Percentiles rank a stretch among this genome's conserved stretches.
phyloP scores from a whole-genome alignment of 2,888 invertebrate species.

The Dione vanillae region DNA sequence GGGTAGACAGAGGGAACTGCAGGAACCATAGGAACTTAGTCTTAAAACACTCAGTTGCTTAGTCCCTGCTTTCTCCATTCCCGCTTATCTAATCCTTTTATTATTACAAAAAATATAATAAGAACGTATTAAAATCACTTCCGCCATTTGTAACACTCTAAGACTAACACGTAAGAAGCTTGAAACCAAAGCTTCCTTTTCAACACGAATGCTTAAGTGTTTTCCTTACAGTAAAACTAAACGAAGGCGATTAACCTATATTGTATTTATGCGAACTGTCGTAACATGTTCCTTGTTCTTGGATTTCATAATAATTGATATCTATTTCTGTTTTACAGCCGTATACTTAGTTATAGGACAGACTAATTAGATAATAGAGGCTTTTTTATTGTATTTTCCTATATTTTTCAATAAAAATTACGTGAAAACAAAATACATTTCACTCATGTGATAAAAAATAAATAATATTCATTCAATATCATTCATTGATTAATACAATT shows the following conservation, averaged over 20 bases:
- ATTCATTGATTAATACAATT: too few species aligned
- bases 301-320: constrained; percentile 20
- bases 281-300: constrained; percentile 41
- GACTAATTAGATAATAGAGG: constrained; percentile 14
- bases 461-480: too few species aligned
- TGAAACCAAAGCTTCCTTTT: constrained; percentile 18
- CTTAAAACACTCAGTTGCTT: too few species aligned
- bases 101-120: too few species aligned
- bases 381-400: neutral
- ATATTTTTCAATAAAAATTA: too few species aligned
- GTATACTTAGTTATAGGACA: constrained; percentile 13
- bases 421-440: too few species aligned
- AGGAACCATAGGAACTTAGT: too few species aligned
- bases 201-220: constrained; percentile 21
- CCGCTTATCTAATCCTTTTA: too few species aligned
- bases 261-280: constrained; percentile 42
- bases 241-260: constrained; percentile 46
- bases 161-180: neutral
- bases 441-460: too few species aligned
- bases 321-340: constrained; percentile 35
- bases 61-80: too few species aligned
- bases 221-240: constrained; percentile 34
- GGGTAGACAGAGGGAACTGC: too few species aligned
- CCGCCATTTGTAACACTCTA: neutral
- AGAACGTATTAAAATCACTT: too few species aligned